These are phyloP conservation scores for Troides helena DNA, from an alignment of 2,888 invertebrate genomes.

Conservation along the genomic window DNA sequence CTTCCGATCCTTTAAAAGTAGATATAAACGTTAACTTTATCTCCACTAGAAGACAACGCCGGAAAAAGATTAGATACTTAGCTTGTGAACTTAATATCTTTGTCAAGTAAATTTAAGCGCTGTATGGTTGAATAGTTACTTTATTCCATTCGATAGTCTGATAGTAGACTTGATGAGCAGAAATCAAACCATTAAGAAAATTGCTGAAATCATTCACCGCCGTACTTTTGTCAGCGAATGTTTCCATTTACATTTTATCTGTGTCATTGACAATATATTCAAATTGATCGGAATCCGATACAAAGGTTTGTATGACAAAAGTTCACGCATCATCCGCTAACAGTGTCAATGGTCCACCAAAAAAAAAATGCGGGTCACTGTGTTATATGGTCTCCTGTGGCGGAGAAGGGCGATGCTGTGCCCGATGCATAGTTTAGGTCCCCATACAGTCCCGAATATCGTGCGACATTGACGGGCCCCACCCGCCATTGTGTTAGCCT, in stretches of 20 bases:
- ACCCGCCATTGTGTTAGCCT: slow-evolving; percentile 60
- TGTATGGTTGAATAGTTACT: too few relatives aligned
- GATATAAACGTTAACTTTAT: too few relatives aligned
- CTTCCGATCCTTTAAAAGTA: too few relatives aligned
- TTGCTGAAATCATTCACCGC: not conserved
- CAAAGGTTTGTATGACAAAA: slow-evolving; percentile 19
- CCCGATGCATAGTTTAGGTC: slow-evolving; percentile 63
- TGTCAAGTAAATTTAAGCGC: too few relatives aligned
- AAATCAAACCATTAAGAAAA: not conserved
- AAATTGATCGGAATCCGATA: slow-evolving; percentile 12
- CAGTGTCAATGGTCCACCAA: slow-evolving; percentile 27
- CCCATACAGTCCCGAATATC: slow-evolving; percentile 51
- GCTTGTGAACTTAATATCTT: too few relatives aligned
- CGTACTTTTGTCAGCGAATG: not conserved
- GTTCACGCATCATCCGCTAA: slow-evolving; percentile 17
- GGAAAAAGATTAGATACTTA: too few relatives aligned
- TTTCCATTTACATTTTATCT: not conserved
- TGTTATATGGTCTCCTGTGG: slow-evolving; percentile 32
- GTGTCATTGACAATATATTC: slow-evolving; percentile 1
- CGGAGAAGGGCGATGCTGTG: slow-evolving; percentile 37
- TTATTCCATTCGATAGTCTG: too few relatives aligned
- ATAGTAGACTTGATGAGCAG: too few relatives aligned
- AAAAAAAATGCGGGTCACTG: slow-evolving; percentile 27
- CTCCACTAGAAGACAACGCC: too few relatives aligned
- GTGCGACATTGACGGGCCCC: slow-evolving; percentile 51